These are phyloP conservation scores for Grus americana DNA, from an alignment of 2,113 vertebrate species.

Conservation along the genomic window DNA sequence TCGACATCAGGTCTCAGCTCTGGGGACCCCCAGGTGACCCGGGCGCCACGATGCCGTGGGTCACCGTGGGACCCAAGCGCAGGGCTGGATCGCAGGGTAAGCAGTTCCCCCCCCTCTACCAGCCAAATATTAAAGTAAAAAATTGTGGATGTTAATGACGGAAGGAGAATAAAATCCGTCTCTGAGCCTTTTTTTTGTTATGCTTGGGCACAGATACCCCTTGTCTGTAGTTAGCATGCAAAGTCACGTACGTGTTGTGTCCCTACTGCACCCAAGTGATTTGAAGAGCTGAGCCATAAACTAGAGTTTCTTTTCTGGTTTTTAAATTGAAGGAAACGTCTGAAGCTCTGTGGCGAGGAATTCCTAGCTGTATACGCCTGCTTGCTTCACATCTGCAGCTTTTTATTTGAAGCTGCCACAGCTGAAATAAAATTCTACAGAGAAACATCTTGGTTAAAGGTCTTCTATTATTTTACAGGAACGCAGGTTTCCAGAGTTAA, in stretches of 20 bases:
- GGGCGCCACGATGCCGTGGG: accelerated
- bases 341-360: background rate
- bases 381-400: background rate
- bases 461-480: background rate
- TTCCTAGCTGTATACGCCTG: background rate
- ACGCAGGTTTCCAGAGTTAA: background rate
- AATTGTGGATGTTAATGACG: accelerated
- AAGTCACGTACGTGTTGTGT: background rate
- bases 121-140: background rate
- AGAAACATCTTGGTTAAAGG: background rate
- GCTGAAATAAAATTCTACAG: background rate
- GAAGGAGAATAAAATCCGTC: background rate
- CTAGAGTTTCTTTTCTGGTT: background rate
- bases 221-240: background rate
- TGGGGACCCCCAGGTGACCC: background rate
- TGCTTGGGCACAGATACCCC: background rate
- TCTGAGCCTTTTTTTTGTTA: background rate
- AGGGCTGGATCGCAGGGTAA: background rate
- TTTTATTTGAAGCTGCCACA: background rate
- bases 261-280: background rate
- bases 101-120: background rate
- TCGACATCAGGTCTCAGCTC: background rate
- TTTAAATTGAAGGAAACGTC: background rate
- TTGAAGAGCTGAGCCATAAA: background rate
- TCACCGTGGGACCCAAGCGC: background rate